Evolutionary conservation across 2,113 vertebrate species (phyloP).

Genomic region (Poecile atricapillus): DNA sequence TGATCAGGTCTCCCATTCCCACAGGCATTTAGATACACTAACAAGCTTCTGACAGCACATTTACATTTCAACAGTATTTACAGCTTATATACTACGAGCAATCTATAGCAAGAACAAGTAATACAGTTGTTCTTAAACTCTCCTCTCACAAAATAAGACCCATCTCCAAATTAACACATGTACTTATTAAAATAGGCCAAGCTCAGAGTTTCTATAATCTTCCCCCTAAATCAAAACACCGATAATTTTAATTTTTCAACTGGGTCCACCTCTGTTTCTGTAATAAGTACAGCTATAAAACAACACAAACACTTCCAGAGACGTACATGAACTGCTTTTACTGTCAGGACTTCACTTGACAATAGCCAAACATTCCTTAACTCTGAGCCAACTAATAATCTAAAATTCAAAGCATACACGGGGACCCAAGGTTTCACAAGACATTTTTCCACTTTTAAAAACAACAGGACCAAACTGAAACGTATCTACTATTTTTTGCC

Average conservation of each 20-base stretch:
- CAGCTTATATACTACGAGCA: not conserved
- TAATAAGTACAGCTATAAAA: not conserved
- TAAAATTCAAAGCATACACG: not conserved
- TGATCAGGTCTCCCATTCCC: not conserved
- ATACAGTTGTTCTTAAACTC: not conserved
- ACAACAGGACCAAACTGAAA: not conserved
- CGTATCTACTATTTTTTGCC: not conserved
- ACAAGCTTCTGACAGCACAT: not conserved
- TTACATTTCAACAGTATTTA: constrained; percentile 2
- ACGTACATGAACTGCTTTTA: not conserved
- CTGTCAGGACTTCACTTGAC: constrained; percentile 25
- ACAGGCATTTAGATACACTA: not conserved
- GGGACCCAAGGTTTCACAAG: not conserved
- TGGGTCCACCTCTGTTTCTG: not conserved
- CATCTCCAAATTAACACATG: not conserved
- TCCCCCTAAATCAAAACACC: not conserved
- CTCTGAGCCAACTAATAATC: not conserved
- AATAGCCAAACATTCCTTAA: constrained; percentile 8
- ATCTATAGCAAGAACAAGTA: not conserved
- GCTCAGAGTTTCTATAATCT: not conserved
- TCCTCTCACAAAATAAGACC: not conserved
- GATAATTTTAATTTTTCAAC: not conserved
- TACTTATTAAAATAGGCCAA: not conserved
- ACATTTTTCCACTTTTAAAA: not conserved
- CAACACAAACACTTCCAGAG: constrained; percentile 3